Percentiles rank a stretch among this genome's conserved stretches.
These are phyloP conservation scores for Tetranychus truncatus DNA, from an alignment of 2,888 invertebrate genomes.

Conservation along the genomic window DNA sequence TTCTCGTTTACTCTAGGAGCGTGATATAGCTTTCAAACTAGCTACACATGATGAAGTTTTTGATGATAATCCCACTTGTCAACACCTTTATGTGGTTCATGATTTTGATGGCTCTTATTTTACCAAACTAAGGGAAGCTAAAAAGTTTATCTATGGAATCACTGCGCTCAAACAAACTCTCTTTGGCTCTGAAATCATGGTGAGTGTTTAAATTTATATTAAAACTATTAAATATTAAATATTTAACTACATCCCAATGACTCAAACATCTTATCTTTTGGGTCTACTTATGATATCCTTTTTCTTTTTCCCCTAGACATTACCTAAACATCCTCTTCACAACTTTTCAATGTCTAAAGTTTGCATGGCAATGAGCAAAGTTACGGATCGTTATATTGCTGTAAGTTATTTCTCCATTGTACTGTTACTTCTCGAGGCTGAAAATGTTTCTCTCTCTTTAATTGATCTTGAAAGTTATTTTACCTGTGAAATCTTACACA, in stretches of 20 bases:
- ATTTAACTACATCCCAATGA: too few relatives aligned
- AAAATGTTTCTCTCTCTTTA: background rate
- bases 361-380: slow-evolving; percentile 1
- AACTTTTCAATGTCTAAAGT: background rate
- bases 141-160: background rate
- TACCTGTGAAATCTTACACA: background rate
- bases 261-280: background rate
- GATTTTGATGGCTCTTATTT: background rate
- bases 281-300: background rate
- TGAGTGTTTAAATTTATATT: background rate
- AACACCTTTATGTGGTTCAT: slow-evolving; percentile 1
- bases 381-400: background rate
- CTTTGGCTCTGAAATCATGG: background rate
- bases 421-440: too few relatives aligned
- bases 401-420: background rate
- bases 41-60: background rate
- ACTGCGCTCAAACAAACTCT: background rate
- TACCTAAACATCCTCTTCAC: background rate
- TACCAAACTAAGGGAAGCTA: background rate
- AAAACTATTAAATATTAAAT: too few relatives aligned
- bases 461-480: background rate
- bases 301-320: background rate
- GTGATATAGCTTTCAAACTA: background rate
- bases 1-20: background rate
- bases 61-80: background rate